Evolutionary conservation across 2,797 vertebrate genomes (phyloP), one percentile per base, ranked within the genome.

Genomic region (Gadopsis bispinosus): DNA sequence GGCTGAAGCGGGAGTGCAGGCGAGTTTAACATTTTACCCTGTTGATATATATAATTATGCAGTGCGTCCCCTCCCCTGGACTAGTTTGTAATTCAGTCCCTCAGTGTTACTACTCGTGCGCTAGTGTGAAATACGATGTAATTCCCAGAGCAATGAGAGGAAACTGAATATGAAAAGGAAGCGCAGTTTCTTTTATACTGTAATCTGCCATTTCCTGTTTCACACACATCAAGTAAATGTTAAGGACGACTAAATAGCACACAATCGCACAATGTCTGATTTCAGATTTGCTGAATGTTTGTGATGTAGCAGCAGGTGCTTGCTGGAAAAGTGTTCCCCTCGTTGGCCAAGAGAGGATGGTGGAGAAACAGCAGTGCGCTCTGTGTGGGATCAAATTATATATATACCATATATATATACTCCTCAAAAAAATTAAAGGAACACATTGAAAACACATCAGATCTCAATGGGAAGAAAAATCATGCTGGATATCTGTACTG

Each of bases 91-190:
- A 88, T 74, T 75, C 75, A 78, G 82, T 74, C 75, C 50, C 26
- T 17, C 48, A 62, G 45, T 22, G 66, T 29, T 75, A 79, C 67
- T 19, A 43, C 50, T 77, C 69, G 55, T 47, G 26, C 58, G 62
- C 13, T 54, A 69, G 77, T 88, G 82, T 87, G 76, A 89, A 87
- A 87, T 81, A 73, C 47, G 74, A 1, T 48, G 71, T 84, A 73
- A 86, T 83, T 83, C 74, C 60, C 64, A 45, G 75, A 76, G 75
- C 69, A 84, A 55, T 62, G 53, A 14, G 61, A 61, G 70, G 89
- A 84, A 83, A 90, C 69, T 74, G 37, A 78, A 89, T 87, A 82
- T 80, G 62, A 85, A 86, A 86, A 81, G 81, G 81, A 87, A 85
- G 63, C 66, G 29, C 26, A 50, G 50, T 73, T 75, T 64, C 39